These are phyloP conservation scores for Momotus momota DNA, from an alignment of 2,797 vertebrate species.

Conservation along the genomic window DNA sequence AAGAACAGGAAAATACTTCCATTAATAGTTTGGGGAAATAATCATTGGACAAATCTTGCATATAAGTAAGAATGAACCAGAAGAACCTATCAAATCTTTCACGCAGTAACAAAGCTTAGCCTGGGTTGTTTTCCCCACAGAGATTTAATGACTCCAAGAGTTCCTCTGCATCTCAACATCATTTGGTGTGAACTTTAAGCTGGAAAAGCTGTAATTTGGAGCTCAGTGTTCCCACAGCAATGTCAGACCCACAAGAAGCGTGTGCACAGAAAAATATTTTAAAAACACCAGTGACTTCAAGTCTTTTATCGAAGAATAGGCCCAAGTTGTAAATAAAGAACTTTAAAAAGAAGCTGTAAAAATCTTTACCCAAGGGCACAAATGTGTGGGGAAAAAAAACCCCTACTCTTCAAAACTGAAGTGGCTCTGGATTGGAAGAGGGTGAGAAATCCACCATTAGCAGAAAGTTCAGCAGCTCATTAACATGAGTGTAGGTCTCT, in stretches of 20 bases:
- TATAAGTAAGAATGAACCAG: constrained; percentile 3
- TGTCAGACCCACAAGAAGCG: neutral
- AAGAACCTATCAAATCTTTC: neutral
- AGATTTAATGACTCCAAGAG: neutral
- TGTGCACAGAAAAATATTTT: neutral
- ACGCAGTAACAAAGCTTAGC: neutral
- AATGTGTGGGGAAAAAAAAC: neutral
- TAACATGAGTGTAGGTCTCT: neutral
- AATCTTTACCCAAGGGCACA: neutral
- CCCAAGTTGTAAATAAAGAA: neutral
- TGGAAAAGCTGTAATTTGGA: neutral
- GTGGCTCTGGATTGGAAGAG: neutral
- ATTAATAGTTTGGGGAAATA: constrained; percentile 16
- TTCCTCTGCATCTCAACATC: neutral
- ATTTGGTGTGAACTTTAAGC: neutral
- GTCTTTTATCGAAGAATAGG: neutral
- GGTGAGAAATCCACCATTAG: neutral
- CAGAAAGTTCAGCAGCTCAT: neutral
- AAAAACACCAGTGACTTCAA: neutral
- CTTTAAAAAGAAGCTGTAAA: neutral
- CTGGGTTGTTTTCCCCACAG: neutral
- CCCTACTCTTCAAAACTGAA: neutral
- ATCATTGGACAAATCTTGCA: neutral
- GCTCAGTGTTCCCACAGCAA: neutral
- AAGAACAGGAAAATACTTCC: constrained; percentile 8